phyloP scores from a whole-genome alignment of 2,888 invertebrate species.

The Himalopsyche tibetana region DNA sequence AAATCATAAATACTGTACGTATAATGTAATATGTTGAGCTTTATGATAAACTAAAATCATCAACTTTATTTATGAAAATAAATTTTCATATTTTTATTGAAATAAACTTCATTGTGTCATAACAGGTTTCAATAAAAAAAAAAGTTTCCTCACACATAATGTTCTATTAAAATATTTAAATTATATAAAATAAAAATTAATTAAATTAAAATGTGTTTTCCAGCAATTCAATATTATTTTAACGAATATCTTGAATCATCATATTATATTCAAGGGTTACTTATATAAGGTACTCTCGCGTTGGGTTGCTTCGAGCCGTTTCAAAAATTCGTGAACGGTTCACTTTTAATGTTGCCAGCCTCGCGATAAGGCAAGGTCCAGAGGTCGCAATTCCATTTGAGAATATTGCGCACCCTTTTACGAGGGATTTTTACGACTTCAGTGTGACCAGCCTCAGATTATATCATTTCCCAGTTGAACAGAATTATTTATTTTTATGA shows the following conservation, averaged over 20 bases:
- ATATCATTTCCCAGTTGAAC: constrained; percentile 48
- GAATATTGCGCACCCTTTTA: constrained; percentile 53
- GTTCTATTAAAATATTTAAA: too few species aligned
- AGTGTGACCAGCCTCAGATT: constrained; percentile 53
- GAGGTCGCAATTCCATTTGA: constrained; percentile 55
- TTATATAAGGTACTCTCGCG: not conserved
- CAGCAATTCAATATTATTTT: too few species aligned
- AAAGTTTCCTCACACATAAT: too few species aligned
- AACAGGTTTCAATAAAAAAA: too few species aligned
- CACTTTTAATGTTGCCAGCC: constrained; percentile 15
- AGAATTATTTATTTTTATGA: constrained; percentile 59
- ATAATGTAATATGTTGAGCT: too few species aligned
- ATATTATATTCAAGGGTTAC: not conserved
- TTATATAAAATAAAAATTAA: too few species aligned
- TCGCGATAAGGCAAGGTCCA: constrained; percentile 54
- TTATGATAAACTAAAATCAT: too few species aligned
- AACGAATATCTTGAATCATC: not conserved
- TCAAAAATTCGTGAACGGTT: constrained; percentile 4
- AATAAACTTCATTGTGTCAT: too few species aligned
- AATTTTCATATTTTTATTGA: too few species aligned
- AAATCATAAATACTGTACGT: too few species aligned
- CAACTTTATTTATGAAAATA: too few species aligned
- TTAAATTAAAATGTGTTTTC: too few species aligned
- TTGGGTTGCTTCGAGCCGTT: not conserved
- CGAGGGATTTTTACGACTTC: constrained; percentile 55